A percentile compares a stretch with the other conserved stretches of the same genome.
phyloP scores from a whole-genome alignment of 1,140 invertebrate genomes.

The Calycopis cecrops region DNA sequence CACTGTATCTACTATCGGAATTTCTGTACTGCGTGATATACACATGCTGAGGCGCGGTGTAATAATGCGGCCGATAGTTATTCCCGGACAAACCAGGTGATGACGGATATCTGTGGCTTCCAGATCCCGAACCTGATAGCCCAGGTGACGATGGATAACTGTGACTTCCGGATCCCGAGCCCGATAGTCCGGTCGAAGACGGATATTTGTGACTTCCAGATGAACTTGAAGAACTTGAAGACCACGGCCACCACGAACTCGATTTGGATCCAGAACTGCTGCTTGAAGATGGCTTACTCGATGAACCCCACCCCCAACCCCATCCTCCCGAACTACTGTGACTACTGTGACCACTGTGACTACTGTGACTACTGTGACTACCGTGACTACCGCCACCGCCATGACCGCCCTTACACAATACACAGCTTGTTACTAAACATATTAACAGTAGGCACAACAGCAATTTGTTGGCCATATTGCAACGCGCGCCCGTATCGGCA shows the following conservation, averaged over 20 bases:
- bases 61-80: conserved; percentile 33
- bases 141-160: conserved; percentile 20
- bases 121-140: conserved; percentile 9
- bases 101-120: conserved; percentile 15
- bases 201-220: conserved; percentile 18
- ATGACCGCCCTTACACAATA: conserved; percentile 28
- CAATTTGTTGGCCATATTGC: conserved; percentile 33
- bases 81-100: conserved; percentile 10
- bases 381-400: not conserved
- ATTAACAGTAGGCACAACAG: conserved; percentile 36
- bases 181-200: conserved; percentile 22
- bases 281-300: conserved; percentile 17
- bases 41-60: conserved; percentile 50
- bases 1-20: conserved; percentile 52
- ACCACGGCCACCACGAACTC: too few relatives aligned
- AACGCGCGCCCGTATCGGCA: conserved; percentile 18
- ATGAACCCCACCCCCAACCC: conserved; percentile 22
- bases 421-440: conserved; percentile 23
- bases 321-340: conserved; percentile 19
- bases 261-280: conserved; percentile 12
- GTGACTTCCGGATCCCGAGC: conserved; percentile 13
- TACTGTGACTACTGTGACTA: conserved; percentile 16
- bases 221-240: too few relatives aligned
- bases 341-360: conserved; percentile 18
- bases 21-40: conserved; percentile 58